Percentiles rank a stretch among this genome's conserved stretches.
Conservation (phyloP, 2,888 invertebrate genomes). For the Idaea straminata region DNA sequence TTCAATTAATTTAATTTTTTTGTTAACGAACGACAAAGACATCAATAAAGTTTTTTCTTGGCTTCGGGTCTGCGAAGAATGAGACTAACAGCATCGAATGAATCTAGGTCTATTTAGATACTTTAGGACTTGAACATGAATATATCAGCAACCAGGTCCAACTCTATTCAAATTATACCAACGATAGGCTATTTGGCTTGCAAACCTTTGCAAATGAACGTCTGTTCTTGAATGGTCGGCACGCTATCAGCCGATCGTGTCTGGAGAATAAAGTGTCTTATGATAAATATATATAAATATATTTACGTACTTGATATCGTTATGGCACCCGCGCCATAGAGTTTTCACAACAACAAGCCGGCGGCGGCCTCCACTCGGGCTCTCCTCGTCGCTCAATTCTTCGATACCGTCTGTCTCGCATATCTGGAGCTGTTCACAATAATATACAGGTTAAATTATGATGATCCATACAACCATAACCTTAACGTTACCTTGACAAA, state of each 20-base stretch:
- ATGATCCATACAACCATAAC: background rate
- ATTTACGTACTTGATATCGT: constrained; percentile 72
- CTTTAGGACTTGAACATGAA: no score
- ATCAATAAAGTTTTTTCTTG: background rate
- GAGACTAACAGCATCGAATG: no score
- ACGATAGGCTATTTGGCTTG: no score
- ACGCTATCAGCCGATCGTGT: no score
- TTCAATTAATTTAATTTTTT: background rate
- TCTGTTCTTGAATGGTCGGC: no score
- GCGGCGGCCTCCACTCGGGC: constrained; percentile 83
- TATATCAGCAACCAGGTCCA: no score
- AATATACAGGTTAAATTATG: background rate
- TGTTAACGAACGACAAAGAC: background rate
- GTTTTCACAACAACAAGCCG: constrained; percentile 88
- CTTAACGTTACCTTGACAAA: no score
- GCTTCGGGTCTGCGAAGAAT: no score
- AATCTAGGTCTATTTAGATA: no score
- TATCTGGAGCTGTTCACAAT: constrained; percentile 81
- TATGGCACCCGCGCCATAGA: constrained; percentile 86
- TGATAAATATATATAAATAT: background rate
- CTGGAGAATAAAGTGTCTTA: no score
- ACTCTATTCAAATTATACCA: no score
- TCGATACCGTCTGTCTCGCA: constrained; percentile 89
- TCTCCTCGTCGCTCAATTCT: constrained; percentile 83
- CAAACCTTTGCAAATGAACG: no score